phyloP scores from a whole-genome alignment of 1,140 invertebrate species.

The Tyrophagus putrescentiae region DNA sequence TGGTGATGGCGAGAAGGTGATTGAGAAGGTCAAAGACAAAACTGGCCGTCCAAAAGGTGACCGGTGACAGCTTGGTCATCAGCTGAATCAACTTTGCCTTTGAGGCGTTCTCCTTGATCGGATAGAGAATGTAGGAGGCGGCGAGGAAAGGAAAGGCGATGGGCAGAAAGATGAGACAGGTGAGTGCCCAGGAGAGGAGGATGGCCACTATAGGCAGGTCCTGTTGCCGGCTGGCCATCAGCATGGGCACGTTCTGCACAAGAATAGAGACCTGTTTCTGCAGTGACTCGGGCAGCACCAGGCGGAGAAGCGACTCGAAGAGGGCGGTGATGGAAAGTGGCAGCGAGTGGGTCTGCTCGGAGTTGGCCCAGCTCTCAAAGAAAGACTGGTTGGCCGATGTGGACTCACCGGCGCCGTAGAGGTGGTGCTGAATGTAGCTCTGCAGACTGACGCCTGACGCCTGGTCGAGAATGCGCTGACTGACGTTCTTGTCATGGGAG shows the following conservation, averaged over 20 bases:
- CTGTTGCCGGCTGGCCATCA: background rate
- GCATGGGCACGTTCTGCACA: background rate
- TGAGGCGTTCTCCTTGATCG: conserved; percentile 24
- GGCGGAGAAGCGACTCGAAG: conserved; percentile 3
- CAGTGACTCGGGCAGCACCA: background rate
- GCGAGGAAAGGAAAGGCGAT: conserved; percentile 24
- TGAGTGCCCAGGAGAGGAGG: background rate
- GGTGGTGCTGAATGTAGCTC: background rate
- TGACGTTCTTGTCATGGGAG: too few relatives aligned
- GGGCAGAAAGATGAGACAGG: conserved; percentile 20
- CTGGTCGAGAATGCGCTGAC: background rate
- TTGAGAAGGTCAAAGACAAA: conserved; percentile 25
- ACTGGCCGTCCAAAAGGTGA: conserved; percentile 22
- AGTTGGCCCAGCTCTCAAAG: conserved; percentile 16
- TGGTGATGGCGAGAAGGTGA: background rate
- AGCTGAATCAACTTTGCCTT: conserved; percentile 27
- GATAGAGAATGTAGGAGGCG: conserved; percentile 23
- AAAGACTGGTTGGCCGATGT: too few relatives aligned
- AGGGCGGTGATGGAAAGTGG: conserved; percentile 8
- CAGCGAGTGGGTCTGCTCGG: conserved; percentile 18
- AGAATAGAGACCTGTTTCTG: background rate
- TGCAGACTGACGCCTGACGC: background rate
- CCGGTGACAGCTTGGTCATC: conserved; percentile 22
- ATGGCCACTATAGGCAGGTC: background rate
- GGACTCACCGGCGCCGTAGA: background rate